Conservation (phyloP, 37 sponge, comb jelly and placozoan genomes). For the Spongilla lacustris region DNA sequence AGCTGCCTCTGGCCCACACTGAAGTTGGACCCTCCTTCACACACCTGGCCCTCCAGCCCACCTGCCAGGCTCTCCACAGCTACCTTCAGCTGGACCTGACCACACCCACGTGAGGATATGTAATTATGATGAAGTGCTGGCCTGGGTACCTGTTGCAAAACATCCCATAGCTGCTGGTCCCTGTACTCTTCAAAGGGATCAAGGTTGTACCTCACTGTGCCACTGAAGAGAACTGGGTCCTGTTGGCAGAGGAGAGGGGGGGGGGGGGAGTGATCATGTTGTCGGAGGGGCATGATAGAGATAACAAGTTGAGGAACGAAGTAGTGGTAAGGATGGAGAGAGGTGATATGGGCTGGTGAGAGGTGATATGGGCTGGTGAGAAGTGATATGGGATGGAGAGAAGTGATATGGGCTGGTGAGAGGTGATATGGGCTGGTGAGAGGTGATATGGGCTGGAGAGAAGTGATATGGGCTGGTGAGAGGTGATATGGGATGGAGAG, state of each 20-base stretch:
- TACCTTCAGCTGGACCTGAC: constrained; percentile 77
- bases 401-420: no score
- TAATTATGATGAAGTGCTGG: background rate
- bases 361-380: no score
- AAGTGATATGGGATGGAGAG: no score
- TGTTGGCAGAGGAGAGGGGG: background rate
- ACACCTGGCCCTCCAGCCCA: constrained; percentile 55
- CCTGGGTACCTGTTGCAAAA: constrained; percentile 66
- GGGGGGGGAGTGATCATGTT: background rate
- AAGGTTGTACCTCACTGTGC: constrained; percentile 85
- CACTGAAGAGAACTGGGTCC: constrained; percentile 94
- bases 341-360: no score
- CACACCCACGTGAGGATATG: background rate
- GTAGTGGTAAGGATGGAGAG: no score
- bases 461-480: no score
- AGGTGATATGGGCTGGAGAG: no score
- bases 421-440: no score
- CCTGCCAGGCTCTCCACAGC: constrained; percentile 53
- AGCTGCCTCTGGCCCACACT: constrained; percentile 90
- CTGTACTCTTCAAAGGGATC: constrained; percentile 83
- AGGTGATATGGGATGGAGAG: no score
- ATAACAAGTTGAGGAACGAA: no score
- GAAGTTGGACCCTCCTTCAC: constrained; percentile 85
- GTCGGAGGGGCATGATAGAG: no score
- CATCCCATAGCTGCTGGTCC: constrained; percentile 83